Evolutionary conservation across 2,797 vertebrate genomes (phyloP).

Genomic region (Chelon labrosus): DNA sequence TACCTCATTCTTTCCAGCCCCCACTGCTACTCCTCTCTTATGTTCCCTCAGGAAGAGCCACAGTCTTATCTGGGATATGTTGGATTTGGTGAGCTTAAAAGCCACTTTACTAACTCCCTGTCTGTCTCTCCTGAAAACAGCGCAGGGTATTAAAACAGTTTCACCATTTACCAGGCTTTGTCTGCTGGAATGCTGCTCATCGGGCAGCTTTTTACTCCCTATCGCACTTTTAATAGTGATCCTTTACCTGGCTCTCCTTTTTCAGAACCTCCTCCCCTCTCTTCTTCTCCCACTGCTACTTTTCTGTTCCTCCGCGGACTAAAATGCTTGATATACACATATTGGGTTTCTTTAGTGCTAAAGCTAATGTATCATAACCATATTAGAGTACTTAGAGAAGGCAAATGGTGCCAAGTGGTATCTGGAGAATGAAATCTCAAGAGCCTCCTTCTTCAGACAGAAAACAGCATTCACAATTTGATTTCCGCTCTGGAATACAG

Average conservation of each 20-base stretch:
- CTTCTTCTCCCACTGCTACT: slow-evolving; percentile 24
- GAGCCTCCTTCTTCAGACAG: slow-evolving; percentile 44
- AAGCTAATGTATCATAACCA: slow-evolving; percentile 81
- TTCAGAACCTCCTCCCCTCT: slow-evolving; percentile 22
- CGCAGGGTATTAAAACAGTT: slow-evolving; percentile 55
- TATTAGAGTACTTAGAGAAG: slow-evolving; percentile 75
- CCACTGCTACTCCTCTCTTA: slow-evolving; percentile 51
- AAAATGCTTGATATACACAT: slow-evolving; percentile 69
- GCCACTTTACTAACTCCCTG: slow-evolving; percentile 75
- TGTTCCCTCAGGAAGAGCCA: slow-evolving; percentile 70
- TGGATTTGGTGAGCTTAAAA: slow-evolving; percentile 82
- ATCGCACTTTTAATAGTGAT: slow-evolving; percentile 57
- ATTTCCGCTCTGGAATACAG: slow-evolving; percentile 57
- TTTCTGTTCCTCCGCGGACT: slow-evolving; percentile 36
- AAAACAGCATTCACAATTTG: slow-evolving; percentile 47
- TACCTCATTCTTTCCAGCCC: slow-evolving; percentile 64
- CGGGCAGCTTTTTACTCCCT: slow-evolving; percentile 45
- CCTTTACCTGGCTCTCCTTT: slow-evolving; percentile 66
- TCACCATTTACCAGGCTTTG: slow-evolving; percentile 54
- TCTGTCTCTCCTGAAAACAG: slow-evolving; percentile 61
- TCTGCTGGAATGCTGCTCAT: slow-evolving; percentile 58
- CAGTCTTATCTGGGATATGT: slow-evolving; percentile 82
- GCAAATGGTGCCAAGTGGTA: slow-evolving; percentile 69
- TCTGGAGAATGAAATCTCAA: slow-evolving; percentile 77
- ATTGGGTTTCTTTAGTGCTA: slow-evolving; percentile 79